Base-by-base conservation (phyloP, 2,888 invertebrate genomes). In the Platypus cylindrus region DNA sequence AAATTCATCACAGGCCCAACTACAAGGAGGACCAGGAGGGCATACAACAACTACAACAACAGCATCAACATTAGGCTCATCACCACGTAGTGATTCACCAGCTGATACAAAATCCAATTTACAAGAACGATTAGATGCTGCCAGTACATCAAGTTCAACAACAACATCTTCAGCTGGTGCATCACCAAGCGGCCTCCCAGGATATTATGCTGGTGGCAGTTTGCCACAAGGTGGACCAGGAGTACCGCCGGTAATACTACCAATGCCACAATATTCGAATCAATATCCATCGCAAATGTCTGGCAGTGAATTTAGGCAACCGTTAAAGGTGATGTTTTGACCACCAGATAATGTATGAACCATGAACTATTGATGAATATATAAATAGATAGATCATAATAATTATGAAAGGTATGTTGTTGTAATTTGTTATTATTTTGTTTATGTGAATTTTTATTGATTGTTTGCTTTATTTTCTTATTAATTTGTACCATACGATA, bases 321-420 rank as follows among this genome's bases (percentile, higher is more conserved):
- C 82, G 2, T 61, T 82, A 12, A 77, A 81, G 30, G 81, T 82
- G 50, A 78, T 82, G 71, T 81, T 82, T 70, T 83, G 81, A 82
- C 79, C n/a, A n/a, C n/a, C 78, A 69, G 78, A 44, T 49, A 43
- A 40, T 30, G 54, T 53, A 50, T 56, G 52, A 53, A 47, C n/a
- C n/a, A n/a, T n/a, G n/a, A n/a, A n/a, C n/a, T n/a, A n/a, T n/a
- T n/a, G n/a, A n/a, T n/a, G n/a, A n/a, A n/a, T n/a, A n/a, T n/a
- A n/a, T n/a, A n/a, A n/a, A n/a, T n/a, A n/a, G n/a, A n/a, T n/a
- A n/a, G n/a, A n/a, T n/a, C n/a, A n/a, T n/a, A n/a, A n/a, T n/a
- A n/a, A n/a, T n/a, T n/a, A n/a, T n/a, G n/a, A n/a, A n/a, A n/a
- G n/a, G n/a, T n/a, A n/a, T n/a, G n/a, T n/a, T n/a, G n/a, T n/a